Evolutionary conservation across 2,888 invertebrate species (phyloP), one percentile per base, ranked within the genome.

Genomic region (Zootermopsis nevadensis): DNA sequence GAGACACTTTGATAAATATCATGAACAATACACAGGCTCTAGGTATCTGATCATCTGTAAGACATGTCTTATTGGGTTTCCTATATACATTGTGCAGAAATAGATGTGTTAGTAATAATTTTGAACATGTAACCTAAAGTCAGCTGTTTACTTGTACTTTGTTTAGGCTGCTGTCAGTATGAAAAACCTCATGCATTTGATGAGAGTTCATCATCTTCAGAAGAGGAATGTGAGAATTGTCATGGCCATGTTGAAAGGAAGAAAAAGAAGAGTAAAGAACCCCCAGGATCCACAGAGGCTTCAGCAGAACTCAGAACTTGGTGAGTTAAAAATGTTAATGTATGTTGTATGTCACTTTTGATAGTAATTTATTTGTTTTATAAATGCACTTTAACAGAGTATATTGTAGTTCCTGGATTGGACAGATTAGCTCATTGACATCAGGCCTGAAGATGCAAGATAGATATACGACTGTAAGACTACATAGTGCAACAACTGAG

Each of bases 151-250:
- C 82, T 38, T 30, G n/a, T n/a, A n/a, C n/a, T n/a, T n/a, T n/a
- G 48, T 48, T 48, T 48, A 97, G 97, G 97, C 90, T 98, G 98
- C 89, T 98, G 98, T 89, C 96, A 98, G 88, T 98, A 97, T 89
- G 95, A 95, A 88, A 98, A 98, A 89, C 97, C 96, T n/a, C 92
- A 92, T 86, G 92, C 92, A 67, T 98, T 98, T 90, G 97, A 94
- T 76, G 98, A 98, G 89, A 97, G 97, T 69, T 97, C 97, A 85
- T 95, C 95, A 83, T 93, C 94, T 27, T 89, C 88, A 81, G 89
- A 95, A 80, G 95, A 95, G 86, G 97, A 97, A 88, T 97, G 96
- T 88, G 96, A 96, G 87, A 94, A 97, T 88, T 97, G 97, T 89
- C 94, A 93, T 89, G 97, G 97, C 0, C 96, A 96, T 89, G 94